Percentiles rank a stretch among this genome's conserved stretches.
Conservation (phyloP, 2,113 vertebrate species). For the Neolamprologus hecqui region DNA sequence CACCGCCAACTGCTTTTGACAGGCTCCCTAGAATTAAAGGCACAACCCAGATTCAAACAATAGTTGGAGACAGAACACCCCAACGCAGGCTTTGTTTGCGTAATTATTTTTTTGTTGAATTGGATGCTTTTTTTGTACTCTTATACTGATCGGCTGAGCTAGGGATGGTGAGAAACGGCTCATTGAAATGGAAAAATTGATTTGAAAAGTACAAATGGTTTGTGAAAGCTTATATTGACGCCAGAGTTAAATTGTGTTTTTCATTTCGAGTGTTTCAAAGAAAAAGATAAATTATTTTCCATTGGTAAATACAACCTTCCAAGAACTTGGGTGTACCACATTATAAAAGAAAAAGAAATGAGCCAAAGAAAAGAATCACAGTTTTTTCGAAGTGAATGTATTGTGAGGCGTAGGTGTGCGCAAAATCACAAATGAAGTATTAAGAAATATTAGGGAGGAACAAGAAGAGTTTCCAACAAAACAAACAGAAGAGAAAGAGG, state of each 20-base stretch:
- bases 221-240: constrained; percentile 5
- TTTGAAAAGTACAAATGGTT: constrained; percentile 17
- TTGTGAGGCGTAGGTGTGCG: neutral
- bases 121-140: neutral
- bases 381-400: neutral
- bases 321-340: neutral
- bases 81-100: constrained; percentile 9
- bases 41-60: neutral
- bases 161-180: neutral
- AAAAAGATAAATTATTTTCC: neutral
- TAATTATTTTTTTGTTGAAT: constrained; percentile 17
- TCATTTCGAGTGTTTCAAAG: neutral
- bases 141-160: neutral
- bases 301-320: neutral
- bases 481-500: neutral
- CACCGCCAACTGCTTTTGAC: constrained; percentile 22
- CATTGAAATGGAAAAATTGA: neutral
- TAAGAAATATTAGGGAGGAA: neutral
- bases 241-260: neutral
- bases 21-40: neutral
- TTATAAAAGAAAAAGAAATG: neutral
- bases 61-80: neutral
- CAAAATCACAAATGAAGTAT: neutral
- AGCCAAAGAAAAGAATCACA: neutral
- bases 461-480: neutral